Evolutionary conservation across 2,888 invertebrate species (phyloP).

Genomic region (Amphipoea oculea): DNA sequence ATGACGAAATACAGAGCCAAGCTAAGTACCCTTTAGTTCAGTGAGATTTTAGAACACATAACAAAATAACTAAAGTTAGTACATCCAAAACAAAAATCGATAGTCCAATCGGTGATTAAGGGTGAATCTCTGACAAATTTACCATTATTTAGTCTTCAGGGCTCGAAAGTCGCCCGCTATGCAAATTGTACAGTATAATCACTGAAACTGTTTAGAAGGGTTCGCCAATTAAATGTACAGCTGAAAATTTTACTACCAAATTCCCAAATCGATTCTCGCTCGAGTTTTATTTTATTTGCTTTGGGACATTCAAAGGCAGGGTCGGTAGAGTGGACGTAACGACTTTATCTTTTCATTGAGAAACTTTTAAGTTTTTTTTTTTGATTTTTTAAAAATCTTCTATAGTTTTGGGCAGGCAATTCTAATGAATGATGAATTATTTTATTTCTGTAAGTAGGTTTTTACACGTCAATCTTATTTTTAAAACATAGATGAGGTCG

Average conservation of each 20-base stretch:
- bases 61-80: constrained; percentile 18
- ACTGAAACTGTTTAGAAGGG: constrained; percentile 82
- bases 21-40: not conserved
- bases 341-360: constrained; percentile 33
- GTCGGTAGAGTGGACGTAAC: constrained; percentile 3
- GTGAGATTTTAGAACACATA: constrained; percentile 6
- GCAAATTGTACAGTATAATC: constrained; percentile 83
- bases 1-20: not conserved
- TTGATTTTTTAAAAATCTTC: not conserved
- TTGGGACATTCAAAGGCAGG: constrained; percentile 30
- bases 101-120: constrained; percentile 52
- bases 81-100: constrained; percentile 51
- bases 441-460: not conserved
- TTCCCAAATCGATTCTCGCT: constrained; percentile 69
- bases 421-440: not conserved
- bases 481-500: not conserved
- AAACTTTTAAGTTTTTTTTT: no score
- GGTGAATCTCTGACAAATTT: constrained; percentile 50
- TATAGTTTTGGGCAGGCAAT: not conserved
- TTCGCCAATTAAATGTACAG: constrained; percentile 82
- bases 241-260: constrained; percentile 84
- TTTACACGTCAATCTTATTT: no score
- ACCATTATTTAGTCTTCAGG: constrained; percentile 55
- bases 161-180: constrained; percentile 71
- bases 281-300: constrained; percentile 65